These are phyloP conservation scores for Verasper variegatus DNA, from an alignment of 2,113 vertebrate genomes.

Conservation along the genomic window DNA sequence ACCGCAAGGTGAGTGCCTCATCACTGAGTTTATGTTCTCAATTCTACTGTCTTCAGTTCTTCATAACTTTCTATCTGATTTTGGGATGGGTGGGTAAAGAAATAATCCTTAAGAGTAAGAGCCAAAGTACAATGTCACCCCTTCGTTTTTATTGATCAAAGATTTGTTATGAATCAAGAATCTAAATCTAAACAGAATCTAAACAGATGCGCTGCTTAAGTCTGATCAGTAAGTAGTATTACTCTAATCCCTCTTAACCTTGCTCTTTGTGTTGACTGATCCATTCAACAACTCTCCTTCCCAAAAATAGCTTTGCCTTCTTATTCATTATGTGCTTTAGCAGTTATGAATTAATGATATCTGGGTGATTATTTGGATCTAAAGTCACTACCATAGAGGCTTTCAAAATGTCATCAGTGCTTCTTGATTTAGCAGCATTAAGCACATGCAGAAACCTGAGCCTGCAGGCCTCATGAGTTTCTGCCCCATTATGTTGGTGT, in stretches of 20 bases:
- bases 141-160: background rate
- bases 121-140: no score
- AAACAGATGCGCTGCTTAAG: background rate
- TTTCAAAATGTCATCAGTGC: background rate
- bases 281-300: background rate
- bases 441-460: constrained; percentile 46
- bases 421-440: constrained; percentile 36
- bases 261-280: background rate
- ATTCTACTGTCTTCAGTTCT: background rate
- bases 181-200: background rate
- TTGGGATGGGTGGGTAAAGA: background rate
- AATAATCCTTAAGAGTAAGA: background rate
- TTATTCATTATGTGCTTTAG: background rate
- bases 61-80: background rate
- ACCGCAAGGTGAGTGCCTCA: constrained; percentile 81
- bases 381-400: background rate
- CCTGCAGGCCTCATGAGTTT: background rate
- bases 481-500: constrained; percentile 14
- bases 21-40: background rate
- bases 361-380: constrained; percentile 18
- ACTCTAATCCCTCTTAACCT: background rate
- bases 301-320: background rate
- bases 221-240: background rate
- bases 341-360: constrained; percentile 14
- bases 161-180: background rate